These are phyloP conservation scores for Hyposoter didymator DNA, from an alignment of 2,888 invertebrate genomes.

Conservation along the genomic window DNA sequence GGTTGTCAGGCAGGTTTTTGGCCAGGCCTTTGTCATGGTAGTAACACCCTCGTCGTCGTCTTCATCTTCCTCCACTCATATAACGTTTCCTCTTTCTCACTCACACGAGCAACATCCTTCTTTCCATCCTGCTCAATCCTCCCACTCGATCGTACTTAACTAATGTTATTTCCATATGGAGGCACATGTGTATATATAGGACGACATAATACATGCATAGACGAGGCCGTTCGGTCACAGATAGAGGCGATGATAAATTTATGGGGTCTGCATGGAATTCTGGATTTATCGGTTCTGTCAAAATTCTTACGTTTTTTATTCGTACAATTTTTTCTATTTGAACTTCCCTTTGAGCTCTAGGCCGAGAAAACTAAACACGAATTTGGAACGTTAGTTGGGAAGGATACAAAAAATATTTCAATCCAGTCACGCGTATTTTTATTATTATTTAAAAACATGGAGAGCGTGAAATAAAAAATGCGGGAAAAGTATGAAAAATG, in stretches of 20 bases:
- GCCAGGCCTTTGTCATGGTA: slow-evolving; percentile 79
- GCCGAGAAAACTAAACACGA: slow-evolving; percentile 16
- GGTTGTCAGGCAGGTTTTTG: slow-evolving; percentile 82
- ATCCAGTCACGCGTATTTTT: neutral
- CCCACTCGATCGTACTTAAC: slow-evolving; percentile 27
- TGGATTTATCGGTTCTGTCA: slow-evolving; percentile 48
- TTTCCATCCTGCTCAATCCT: slow-evolving; percentile 17
- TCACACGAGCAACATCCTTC: slow-evolving; percentile 29
- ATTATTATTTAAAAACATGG: neutral
- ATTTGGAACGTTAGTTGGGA: neutral
- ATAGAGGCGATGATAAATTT: slow-evolving; percentile 51
- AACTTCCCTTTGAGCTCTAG: slow-evolving; percentile 8
- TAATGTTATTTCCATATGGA: slow-evolving; percentile 44
- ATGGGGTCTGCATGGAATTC: slow-evolving; percentile 47
- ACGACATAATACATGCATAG: slow-evolving; percentile 36
- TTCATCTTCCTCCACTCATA: slow-evolving; percentile 50
- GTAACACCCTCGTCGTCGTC: slow-evolving; percentile 64
- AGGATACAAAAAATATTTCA: neutral
- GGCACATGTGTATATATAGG: neutral
- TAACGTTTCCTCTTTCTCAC: slow-evolving; percentile 33
- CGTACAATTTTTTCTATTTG: neutral
- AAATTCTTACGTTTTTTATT: slow-evolving; percentile 26
- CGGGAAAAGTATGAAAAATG: neutral
- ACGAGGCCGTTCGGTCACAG: slow-evolving; percentile 38
- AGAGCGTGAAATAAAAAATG: neutral